Evolutionary conservation across 37 sponge, comb jelly and placozoan species (phyloP), one percentile per base, ranked within the genome.

Genomic region (Mnemiopsis leidyi): DNA sequence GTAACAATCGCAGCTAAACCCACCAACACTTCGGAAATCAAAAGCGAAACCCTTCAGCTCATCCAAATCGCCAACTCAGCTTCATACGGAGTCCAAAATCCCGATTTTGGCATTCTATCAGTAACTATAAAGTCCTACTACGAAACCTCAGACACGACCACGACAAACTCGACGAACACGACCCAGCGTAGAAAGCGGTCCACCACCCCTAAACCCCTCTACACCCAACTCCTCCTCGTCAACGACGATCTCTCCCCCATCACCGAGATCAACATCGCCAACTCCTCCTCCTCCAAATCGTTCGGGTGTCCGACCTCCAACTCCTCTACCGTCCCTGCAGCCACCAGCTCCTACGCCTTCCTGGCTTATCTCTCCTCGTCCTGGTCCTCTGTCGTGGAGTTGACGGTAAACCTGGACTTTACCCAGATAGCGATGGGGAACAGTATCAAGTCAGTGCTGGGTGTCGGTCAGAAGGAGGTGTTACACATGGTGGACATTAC

Each of bases 291-390:
- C 25, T 29, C 75, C 75, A 71, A 71, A 71, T 71, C 75, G 20
- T 71, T 71, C 30, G 75, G 75, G 3, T 71, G 75, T 71, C 75
- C 75, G n/a, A 29, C 75, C 75, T 71, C 75, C 75, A 71, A 71
- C 75, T 29, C 30, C n/a, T 29, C 30, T 25, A 71, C 75, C 25
- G 75, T 71, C 75, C 30, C 75, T 71, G 75, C 75, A 23, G 75
- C 75, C 30, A 71, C 30, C 30, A 71, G 75, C 30, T 29, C 30
- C 30, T 71, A 71, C 75, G 75, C 30, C 2, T 71, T 71, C 75
- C 30, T 71, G 21, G 75, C 75, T 7, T 71, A 71, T 25, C 75
- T 71, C 75, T n/a, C 75, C 5, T 71, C 75, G 3, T 71, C 75
- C 75, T 71, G 25, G 30, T 5, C 75, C 5, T 71, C 75, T 25